Percentiles rank a stretch among this genome's conserved stretches.
These are phyloP conservation scores for Himalopsyche tibetana DNA, from an alignment of 2,888 invertebrate genomes.

Conservation along the genomic window DNA sequence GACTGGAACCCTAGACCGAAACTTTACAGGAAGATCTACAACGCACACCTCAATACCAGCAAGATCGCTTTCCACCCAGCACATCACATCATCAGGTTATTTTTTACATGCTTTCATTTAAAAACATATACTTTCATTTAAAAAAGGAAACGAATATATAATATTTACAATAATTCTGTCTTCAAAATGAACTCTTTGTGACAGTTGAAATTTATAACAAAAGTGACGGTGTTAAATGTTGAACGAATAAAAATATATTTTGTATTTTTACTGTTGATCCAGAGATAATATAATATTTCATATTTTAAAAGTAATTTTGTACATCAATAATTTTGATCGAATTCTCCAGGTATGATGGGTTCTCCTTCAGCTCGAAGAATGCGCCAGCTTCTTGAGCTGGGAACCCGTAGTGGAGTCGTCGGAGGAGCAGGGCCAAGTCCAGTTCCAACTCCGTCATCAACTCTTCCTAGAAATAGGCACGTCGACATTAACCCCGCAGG, in stretches of 20 bases:
- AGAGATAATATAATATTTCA: too few species aligned
- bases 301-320: too few species aligned
- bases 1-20: conserved; percentile 82
- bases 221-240: too few species aligned
- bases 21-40: conserved; percentile 77
- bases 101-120: not conserved
- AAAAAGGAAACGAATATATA: too few species aligned
- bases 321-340: not conserved
- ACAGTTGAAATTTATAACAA: too few species aligned
- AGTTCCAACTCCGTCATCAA: conserved; percentile 87
- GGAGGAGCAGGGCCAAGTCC: conserved; percentile 83
- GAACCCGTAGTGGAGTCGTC: conserved; percentile 72
- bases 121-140: not conserved
- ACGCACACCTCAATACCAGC: conserved; percentile 80
- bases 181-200: too few species aligned
- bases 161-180: too few species aligned
- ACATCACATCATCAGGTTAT: conserved; percentile 71
- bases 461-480: conserved; percentile 85
- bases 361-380: conserved; percentile 89
- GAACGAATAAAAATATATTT: too few species aligned
- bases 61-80: conserved; percentile 85
- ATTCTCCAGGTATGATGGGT: conserved; percentile 71
- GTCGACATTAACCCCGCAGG: conserved; percentile 94
- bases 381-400: conserved; percentile 87
- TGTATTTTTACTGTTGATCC: too few species aligned